Percentiles rank a stretch among this genome's conserved stretches.
These are phyloP conservation scores for Gallinago media DNA, from an alignment of 2,113 vertebrate species.

Conservation along the genomic window DNA sequence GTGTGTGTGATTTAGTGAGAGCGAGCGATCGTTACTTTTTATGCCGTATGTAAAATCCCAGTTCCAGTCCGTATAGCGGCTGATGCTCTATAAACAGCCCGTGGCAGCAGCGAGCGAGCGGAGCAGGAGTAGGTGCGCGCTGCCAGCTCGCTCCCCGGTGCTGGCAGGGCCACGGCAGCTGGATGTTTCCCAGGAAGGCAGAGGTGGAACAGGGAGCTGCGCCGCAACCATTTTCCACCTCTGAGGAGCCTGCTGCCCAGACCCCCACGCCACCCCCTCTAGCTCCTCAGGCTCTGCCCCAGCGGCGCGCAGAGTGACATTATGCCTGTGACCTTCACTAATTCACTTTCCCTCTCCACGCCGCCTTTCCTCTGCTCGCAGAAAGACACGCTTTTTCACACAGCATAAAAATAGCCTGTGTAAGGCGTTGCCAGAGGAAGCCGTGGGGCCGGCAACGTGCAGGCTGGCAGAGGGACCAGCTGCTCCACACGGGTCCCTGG, in stretches of 20 bases:
- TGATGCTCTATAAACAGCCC: neutral
- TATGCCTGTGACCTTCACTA: conserved; percentile 54
- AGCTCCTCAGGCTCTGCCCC: neutral
- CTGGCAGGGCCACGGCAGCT: neutral
- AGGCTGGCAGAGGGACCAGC: neutral
- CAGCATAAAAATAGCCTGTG: conserved; percentile 42
- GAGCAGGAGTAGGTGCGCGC: neutral
- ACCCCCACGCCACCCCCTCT: neutral
- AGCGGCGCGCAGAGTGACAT: neutral
- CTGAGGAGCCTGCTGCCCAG: rapidly evolving
- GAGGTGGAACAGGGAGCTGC: neutral
- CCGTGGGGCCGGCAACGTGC: neutral
- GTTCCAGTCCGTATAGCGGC: neutral
- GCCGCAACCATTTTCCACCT: neutral
- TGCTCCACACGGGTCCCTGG: neutral
- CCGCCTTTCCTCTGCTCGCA: conserved; percentile 17
- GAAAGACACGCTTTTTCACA: conserved; percentile 33
- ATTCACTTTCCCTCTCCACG: conserved; percentile 40
- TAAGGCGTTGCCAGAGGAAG: conserved; percentile 50
- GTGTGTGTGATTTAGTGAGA: neutral
- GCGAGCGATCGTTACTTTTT: neutral
- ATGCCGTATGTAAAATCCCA: neutral
- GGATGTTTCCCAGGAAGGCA: neutral
- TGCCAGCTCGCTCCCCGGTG: neutral
- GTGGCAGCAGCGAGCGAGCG: neutral